Conservation (phyloP, 2,797 vertebrate genomes). For the Artibeus lituratus region DNA sequence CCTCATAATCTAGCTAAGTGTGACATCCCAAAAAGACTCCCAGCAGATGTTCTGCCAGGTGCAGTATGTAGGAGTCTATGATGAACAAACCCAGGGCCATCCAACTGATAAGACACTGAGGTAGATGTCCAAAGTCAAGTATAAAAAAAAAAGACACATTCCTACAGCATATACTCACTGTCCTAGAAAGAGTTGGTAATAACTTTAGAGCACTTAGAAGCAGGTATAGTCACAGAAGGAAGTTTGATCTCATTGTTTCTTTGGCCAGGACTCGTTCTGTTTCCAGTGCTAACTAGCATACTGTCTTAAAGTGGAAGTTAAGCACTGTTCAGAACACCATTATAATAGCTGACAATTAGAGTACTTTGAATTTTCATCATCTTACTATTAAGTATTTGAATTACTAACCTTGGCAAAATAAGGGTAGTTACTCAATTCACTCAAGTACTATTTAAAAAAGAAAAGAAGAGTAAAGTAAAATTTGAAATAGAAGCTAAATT, state of each 20-base stretch:
- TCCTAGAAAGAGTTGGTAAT: neutral
- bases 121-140: neutral
- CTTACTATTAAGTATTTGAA: neutral
- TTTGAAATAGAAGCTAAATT: neutral
- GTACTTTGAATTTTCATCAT: neutral
- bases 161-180: neutral
- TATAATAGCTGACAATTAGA: neutral
- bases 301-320: neutral
- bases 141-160: neutral
- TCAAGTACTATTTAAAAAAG: neutral
- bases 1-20: neutral
- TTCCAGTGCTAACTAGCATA: neutral
- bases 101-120: neutral
- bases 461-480: neutral
- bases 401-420: neutral
- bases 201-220: neutral
- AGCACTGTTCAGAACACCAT: neutral
- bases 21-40: neutral
- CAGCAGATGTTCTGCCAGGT: neutral
- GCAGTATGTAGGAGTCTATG: neutral
- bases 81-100: neutral
- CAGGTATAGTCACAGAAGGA: neutral
- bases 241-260: neutral
- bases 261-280: neutral
- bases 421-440: neutral